phyloP scores from a whole-genome alignment of 2,113 vertebrate genomes.

The Cyprinus carpio region DNA sequence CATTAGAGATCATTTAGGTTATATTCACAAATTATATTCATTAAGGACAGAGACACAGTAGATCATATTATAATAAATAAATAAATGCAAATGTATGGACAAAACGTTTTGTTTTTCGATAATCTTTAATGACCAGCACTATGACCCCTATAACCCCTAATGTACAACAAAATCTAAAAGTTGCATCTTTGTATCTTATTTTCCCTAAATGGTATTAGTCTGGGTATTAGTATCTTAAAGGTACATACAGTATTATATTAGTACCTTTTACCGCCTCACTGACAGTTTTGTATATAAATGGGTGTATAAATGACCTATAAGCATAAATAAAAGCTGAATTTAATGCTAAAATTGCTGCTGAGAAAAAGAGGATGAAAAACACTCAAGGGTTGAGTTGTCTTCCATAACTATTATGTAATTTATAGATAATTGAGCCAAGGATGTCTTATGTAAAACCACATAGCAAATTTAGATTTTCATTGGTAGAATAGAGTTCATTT shows the following conservation, averaged over 20 bases:
- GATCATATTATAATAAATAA: not conserved
- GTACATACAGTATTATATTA: too few relatives aligned
- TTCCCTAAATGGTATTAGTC: too few relatives aligned
- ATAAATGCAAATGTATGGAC: not conserved
- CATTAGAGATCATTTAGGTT: not conserved
- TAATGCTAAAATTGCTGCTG: not conserved
- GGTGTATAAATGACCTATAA: not conserved
- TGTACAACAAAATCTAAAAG: too few relatives aligned
- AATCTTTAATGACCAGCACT: not conserved
- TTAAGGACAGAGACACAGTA: not conserved
- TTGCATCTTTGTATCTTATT: too few relatives aligned
- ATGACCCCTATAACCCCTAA: too few relatives aligned
- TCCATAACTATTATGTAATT: not conserved
- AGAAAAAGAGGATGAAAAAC: not conserved
- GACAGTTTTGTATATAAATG: too few relatives aligned
- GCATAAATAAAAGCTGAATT: not conserved
- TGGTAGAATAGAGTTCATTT: not conserved
- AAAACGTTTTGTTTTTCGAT: not conserved
- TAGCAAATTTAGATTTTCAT: not conserved
- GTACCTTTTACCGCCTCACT: too few relatives aligned
- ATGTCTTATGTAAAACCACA: not conserved
- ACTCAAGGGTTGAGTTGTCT: not conserved
- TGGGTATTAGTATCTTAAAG: too few relatives aligned
- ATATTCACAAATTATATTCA: not conserved
- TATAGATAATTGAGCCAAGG: not conserved